Conservation (phyloP, 2,113 vertebrate genomes). For the Pluvianellus socialis region DNA sequence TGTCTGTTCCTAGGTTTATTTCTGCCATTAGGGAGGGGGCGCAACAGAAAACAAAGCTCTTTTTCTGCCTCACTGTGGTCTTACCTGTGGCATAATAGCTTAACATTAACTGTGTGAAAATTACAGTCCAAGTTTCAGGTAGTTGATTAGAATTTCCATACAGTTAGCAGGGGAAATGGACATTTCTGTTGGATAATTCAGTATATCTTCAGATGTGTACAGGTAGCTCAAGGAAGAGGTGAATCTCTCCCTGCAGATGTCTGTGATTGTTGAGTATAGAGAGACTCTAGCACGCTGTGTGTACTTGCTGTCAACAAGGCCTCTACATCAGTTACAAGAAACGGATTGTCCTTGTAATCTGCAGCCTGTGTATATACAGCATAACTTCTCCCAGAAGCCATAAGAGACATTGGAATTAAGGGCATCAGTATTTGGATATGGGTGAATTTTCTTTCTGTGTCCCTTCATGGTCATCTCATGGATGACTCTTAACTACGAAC, state of each 20-base stretch:
- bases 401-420: not conserved
- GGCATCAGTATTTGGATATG: not conserved
- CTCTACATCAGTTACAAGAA: not conserved
- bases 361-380: not conserved
- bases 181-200: not conserved
- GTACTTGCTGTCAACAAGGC: not conserved
- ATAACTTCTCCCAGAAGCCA: not conserved
- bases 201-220: not conserved
- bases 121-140: not conserved
- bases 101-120: not conserved
- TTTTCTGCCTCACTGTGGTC: not conserved
- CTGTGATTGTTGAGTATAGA: not conserved
- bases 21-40: accelerated
- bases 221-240: not conserved
- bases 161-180: not conserved
- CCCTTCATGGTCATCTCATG: not conserved
- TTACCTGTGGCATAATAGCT: not conserved
- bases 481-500: not conserved
- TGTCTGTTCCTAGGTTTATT: not conserved
- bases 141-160: not conserved
- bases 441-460: not conserved
- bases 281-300: too few species aligned
- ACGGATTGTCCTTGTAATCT: not conserved
- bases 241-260: not conserved
- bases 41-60: not conserved